Evolutionary conservation across 2,888 invertebrate species (phyloP).

Genomic region (Cephus nigrinus): DNA sequence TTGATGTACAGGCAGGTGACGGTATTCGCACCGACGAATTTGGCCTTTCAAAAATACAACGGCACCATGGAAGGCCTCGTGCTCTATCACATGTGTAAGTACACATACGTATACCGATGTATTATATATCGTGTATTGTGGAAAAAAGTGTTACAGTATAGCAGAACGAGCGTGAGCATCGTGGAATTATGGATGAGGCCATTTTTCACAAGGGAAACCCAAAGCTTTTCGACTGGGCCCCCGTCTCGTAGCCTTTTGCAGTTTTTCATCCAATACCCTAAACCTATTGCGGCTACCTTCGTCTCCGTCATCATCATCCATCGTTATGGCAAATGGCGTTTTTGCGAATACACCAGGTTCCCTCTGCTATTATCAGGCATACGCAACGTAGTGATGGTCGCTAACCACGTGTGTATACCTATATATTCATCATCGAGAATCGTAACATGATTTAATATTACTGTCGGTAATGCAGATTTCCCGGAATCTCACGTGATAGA

Average conservation of each 20-base stretch:
- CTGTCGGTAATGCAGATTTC: background rate
- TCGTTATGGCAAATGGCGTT: background rate
- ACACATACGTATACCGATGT: constrained; percentile 9
- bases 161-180: background rate
- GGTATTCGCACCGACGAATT: constrained; percentile 90
- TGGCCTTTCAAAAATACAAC: constrained; percentile 82
- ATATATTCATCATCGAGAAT: background rate
- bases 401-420: background rate
- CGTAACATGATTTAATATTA: background rate
- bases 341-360: background rate
- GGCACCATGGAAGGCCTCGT: constrained; percentile 73
- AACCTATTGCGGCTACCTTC: background rate
- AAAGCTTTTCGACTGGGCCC: background rate
- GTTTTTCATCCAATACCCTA: background rate
- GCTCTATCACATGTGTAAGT: constrained; percentile 88
- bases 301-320: background rate
- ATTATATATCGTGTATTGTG: background rate
- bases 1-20: constrained; percentile 82
- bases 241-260: background rate
- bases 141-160: background rate
- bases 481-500: background rate
- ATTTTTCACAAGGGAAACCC: background rate
- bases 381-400: background rate
- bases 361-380: background rate
- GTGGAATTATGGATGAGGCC: background rate